A percentile compares a stretch with the other conserved stretches of the same genome.
phyloP scores from a whole-genome alignment of 1,140 invertebrate species.

The Ptiloglossa arizonensis region DNA sequence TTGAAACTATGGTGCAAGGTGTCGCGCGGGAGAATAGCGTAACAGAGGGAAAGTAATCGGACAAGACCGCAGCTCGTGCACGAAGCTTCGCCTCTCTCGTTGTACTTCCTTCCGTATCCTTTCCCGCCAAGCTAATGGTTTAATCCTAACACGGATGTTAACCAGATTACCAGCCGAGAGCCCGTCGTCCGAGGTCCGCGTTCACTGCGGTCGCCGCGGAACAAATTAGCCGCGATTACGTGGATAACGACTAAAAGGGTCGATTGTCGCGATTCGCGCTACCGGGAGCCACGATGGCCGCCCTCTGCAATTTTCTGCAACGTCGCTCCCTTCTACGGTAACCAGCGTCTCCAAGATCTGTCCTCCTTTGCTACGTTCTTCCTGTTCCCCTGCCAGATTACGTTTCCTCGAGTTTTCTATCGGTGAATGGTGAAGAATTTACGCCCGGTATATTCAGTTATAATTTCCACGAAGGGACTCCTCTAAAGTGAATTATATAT shows the following conservation, averaged over 20 bases:
- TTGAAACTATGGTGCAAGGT: background rate
- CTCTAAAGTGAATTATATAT: no score
- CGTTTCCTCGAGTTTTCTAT: background rate
- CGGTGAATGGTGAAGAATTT: background rate
- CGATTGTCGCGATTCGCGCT: slow-evolving; percentile 56
- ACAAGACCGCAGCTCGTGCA: slow-evolving; percentile 44
- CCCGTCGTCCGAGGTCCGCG: slow-evolving; percentile 42
- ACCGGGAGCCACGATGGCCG: slow-evolving; percentile 35
- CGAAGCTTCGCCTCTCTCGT: slow-evolving; percentile 1
- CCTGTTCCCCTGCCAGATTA: background rate
- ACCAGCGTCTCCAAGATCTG: background rate
- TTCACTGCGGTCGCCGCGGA: slow-evolving; percentile 67
- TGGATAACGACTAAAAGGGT: slow-evolving; percentile 63
- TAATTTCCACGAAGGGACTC: no score
- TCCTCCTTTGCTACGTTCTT: background rate
- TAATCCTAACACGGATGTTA: slow-evolving; percentile 77
- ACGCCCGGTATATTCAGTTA: no score
- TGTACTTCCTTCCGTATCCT: slow-evolving; percentile 34
- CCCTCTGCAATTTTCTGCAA: slow-evolving; percentile 59
- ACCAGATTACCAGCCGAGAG: slow-evolving; percentile 72
- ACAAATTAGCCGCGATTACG: slow-evolving; percentile 77
- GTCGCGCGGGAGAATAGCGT: slow-evolving; percentile 17
- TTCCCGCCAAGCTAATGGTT: slow-evolving; percentile 68
- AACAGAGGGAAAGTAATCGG: slow-evolving; percentile 59
- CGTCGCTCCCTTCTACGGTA: slow-evolving; percentile 35